Evolutionary conservation across 2,113 vertebrate genomes (phyloP), one percentile per base, ranked within the genome.

Genomic region (Monopterus albus): DNA sequence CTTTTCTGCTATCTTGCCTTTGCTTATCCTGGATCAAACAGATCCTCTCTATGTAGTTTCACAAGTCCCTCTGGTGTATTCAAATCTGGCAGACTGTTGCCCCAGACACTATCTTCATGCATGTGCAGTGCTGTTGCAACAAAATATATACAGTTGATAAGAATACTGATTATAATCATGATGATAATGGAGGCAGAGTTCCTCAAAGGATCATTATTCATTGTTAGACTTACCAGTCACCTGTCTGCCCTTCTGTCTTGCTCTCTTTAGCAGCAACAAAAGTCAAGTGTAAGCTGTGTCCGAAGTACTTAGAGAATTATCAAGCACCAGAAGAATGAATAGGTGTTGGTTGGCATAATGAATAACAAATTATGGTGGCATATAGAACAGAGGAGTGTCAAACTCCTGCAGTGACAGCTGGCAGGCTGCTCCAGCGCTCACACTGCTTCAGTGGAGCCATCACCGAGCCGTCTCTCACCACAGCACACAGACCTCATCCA

Each of bases 301-400:
- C 38, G 52, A 60, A 26, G 73, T 68, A 69, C 83, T 85, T 51
- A 70, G 75, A 81, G 77, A 78, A 84, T 89, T 81, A 83, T 79
- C 62, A 84, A 87, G 87, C 82, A 80, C 81, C 86, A 80, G 78
- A 70, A 82, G 83, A 84, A 76, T 87, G 75, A 77, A 80, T 81
- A 79, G 69, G 81, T 79, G 80, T 75, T 78, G 61, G 29, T 28
- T 38, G 50, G 70, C 39, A 13, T 68, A 69, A 87, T 91, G 81
- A 90, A 92, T 91, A 86, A 91, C 89, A 82, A 86, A 91, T 91
- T 60, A 72, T 0, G 33, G 49, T 43, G 53, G 66, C 49, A 75
- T 73, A 65, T 67, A 85, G 78, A 84, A 82, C 68, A 73, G 66
- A 62, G 82, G 50, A 77, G 60, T 77, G 20, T 77, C 84, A 86